Evolutionary conservation across 2,113 vertebrate genomes (phyloP).

Genomic region (Ibidorhyncha struthersii): DNA sequence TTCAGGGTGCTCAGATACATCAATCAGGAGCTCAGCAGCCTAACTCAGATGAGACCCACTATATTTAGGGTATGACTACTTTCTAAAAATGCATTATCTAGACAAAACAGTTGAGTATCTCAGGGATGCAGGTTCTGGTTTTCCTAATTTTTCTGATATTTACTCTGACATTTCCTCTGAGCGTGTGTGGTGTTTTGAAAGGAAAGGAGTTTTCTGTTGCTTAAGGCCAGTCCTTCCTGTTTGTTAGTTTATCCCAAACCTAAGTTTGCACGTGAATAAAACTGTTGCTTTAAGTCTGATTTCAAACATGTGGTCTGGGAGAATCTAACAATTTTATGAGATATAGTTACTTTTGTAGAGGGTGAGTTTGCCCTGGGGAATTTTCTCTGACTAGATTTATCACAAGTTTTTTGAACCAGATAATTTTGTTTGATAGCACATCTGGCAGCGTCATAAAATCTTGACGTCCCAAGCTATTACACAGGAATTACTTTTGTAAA

Average conservation of each 20-base stretch:
- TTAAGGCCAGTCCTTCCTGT: constrained; percentile 48
- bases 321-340: constrained; percentile 46
- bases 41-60: not conserved
- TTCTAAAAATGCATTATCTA: constrained; percentile 48
- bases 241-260: constrained; percentile 25
- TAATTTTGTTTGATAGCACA: constrained; percentile 78
- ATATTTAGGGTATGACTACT: not conserved
- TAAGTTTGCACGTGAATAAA: constrained; percentile 6
- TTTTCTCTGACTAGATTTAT: constrained; percentile 68
- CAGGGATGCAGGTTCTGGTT: constrained; percentile 35
- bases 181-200: not conserved
- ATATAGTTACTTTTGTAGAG: constrained; percentile 11
- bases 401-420: constrained; percentile 74
- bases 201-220: constrained; percentile 54
- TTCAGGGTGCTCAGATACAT: not conserved
- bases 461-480: constrained; percentile 71
- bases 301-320: constrained; percentile 21
- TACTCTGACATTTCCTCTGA: constrained; percentile 54
- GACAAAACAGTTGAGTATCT: constrained; percentile 45
- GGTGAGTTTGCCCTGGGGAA: constrained; percentile 47
- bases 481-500: constrained; percentile 78
- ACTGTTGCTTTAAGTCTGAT: constrained; percentile 44
- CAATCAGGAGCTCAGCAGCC: not conserved
- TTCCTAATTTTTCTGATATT: constrained; percentile 48
- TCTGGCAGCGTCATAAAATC: constrained; percentile 80